phyloP scores from a whole-genome alignment of 2,797 vertebrate species.

The Urocyon cinereoargenteus region DNA sequence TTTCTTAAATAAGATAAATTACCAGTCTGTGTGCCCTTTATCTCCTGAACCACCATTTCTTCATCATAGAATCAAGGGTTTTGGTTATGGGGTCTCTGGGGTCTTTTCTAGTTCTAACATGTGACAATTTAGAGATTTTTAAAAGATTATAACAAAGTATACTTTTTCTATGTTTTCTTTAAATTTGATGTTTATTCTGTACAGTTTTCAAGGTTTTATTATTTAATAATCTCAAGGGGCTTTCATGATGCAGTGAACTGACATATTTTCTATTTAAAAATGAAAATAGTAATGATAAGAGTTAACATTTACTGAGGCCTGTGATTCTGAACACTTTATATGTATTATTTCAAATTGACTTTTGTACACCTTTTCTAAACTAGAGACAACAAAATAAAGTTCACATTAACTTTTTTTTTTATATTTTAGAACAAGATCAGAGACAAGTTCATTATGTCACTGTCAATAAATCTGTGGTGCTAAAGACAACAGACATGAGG shows the following conservation, averaged over 20 bases:
- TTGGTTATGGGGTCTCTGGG: neutral
- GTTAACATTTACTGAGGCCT: neutral
- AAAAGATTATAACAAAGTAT: neutral
- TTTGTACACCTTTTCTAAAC: constrained; percentile 48
- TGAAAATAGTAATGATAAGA: constrained; percentile 9
- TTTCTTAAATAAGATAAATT: neutral
- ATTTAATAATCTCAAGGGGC: neutral
- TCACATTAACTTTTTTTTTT: neutral
- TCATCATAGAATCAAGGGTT: neutral
- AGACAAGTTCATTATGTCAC: neutral
- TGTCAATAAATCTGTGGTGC: neutral
- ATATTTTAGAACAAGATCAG: neutral
- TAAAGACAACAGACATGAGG: neutral
- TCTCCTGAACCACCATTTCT: neutral
- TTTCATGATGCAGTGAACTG: constrained; percentile 25
- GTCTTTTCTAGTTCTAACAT: neutral
- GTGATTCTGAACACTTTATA: neutral
- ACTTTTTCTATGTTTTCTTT: constrained; percentile 9
- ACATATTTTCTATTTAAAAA: neutral
- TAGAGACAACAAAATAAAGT: neutral
- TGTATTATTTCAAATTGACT: constrained; percentile 5
- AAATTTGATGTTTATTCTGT: neutral
- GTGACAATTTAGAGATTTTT: neutral
- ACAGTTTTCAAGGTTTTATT: neutral
- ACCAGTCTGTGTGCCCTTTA: neutral